These are phyloP conservation scores for Minunthozetes semirufus DNA, from an alignment of 2,888 invertebrate species.

Conservation along the genomic window DNA sequence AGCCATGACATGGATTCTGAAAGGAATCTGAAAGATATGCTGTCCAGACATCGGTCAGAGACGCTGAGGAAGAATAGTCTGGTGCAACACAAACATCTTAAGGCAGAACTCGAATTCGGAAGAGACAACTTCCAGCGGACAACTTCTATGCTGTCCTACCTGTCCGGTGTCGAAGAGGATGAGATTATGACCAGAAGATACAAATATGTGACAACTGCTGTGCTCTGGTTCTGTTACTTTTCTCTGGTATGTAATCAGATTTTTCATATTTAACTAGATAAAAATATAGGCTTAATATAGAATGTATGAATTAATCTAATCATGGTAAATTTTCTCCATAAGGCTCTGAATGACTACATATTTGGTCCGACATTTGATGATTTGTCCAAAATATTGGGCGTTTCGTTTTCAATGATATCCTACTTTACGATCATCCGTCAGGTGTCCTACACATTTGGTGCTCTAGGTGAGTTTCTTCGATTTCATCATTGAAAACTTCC, in stretches of 20 bases:
- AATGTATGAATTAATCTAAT: too few relatives aligned
- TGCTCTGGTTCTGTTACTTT: constrained; percentile 36
- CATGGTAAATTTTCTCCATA: too few relatives aligned
- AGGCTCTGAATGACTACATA: constrained; percentile 36
- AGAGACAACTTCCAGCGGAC: neutral
- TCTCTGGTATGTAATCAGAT: constrained; percentile 33
- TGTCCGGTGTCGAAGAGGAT: constrained; percentile 9
- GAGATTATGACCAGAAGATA: constrained; percentile 31
- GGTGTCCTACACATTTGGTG: constrained; percentile 33
- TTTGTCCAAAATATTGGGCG: constrained; percentile 4
- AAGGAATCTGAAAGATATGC: neutral
- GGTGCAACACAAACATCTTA: neutral
- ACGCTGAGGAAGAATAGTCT: neutral
- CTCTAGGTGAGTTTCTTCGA: constrained; percentile 15
- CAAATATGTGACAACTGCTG: constrained; percentile 32
- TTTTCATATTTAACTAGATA: too few relatives aligned
- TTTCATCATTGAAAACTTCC: too few relatives aligned
- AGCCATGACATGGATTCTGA: neutral
- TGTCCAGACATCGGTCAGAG: neutral
- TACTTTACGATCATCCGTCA: constrained; percentile 34
- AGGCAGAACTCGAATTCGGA: neutral
- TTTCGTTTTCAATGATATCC: constrained; percentile 21
- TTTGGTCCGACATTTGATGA: constrained; percentile 36
- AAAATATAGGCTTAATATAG: too few relatives aligned
- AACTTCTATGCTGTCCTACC: neutral